Evolutionary conservation across 2,797 vertebrate genomes (phyloP).

Genomic region (Siniperca undulata): DNA sequence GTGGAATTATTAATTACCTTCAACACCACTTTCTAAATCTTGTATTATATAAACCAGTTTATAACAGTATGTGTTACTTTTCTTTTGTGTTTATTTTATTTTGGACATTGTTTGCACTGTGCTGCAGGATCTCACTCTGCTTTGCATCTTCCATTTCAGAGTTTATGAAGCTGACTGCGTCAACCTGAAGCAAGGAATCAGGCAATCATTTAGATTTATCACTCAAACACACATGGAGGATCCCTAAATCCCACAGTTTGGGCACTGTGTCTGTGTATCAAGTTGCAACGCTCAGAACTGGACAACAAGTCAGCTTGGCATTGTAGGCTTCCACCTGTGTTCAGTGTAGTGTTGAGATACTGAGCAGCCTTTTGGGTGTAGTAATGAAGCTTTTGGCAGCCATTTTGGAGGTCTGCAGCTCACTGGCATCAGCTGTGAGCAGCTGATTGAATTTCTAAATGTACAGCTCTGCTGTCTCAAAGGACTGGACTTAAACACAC

Average conservation of each 20-base stretch:
- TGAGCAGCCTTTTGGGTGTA: conserved; percentile 41
- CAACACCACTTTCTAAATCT: neutral
- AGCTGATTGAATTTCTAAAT: conserved; percentile 25
- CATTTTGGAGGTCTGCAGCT: conserved; percentile 59
- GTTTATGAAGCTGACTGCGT: conserved; percentile 46
- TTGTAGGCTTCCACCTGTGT: conserved; percentile 44
- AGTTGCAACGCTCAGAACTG: conserved; percentile 46
- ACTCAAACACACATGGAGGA: conserved; percentile 41
- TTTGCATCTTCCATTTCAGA: conserved; percentile 67
- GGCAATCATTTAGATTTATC: conserved; percentile 46
- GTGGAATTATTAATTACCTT: neutral
- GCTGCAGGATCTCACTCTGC: conserved; percentile 30
- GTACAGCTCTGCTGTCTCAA: neutral
- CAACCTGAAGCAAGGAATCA: conserved; percentile 35
- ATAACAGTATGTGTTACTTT: neutral
- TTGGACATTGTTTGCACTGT: neutral
- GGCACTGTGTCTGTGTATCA: conserved; percentile 20
- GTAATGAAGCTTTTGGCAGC: conserved; percentile 44
- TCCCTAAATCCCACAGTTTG: conserved; percentile 41
- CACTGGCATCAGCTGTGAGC: conserved; percentile 39
- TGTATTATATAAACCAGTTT: neutral
- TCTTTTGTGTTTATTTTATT: neutral
- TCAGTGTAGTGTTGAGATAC: conserved; percentile 39
- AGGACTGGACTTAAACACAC: conserved; percentile 5
- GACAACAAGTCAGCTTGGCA: conserved; percentile 37